These are phyloP conservation scores for Myzus persicae DNA, from an alignment of 1,140 invertebrate genomes.

Conservation along the genomic window DNA sequence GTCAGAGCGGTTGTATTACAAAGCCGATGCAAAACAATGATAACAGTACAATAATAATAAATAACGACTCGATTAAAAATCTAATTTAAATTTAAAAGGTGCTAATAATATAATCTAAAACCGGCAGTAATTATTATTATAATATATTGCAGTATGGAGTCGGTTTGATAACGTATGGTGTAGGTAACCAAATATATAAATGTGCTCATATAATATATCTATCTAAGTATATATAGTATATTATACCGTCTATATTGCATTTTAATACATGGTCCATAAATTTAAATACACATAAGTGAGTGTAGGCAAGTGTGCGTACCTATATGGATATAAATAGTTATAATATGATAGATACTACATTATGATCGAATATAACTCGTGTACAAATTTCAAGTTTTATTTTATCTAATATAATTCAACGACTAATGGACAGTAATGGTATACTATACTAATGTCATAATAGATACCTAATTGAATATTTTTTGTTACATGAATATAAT, in stretches of 20 bases:
- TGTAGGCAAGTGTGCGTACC: not conserved
- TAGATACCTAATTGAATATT: no score
- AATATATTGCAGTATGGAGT: not conserved
- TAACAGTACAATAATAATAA: not conserved
- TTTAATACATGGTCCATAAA: not conserved
- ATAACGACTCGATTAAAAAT: conserved; percentile 29
- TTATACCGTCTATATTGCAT: not conserved
- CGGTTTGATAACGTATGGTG: not conserved
- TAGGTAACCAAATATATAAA: no score
- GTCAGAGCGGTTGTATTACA: not conserved
- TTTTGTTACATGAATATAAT: no score
- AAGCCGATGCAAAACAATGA: not conserved
- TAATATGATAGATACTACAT: not conserved
- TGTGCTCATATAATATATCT: not conserved
- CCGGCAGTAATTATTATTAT: not conserved
- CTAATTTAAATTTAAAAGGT: not conserved
- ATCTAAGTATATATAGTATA: not conserved
- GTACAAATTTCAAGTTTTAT: not conserved
- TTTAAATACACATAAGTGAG: not conserved
- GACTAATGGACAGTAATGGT: not conserved
- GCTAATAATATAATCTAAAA: not conserved
- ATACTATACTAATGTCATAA: not conserved
- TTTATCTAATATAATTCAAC: not conserved
- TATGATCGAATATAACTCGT: not conserved
- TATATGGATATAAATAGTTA: no score